A percentile compares a stretch with the other conserved stretches of the same genome.
Conservation (phyloP, 2,888 invertebrate species). For the Archaeoteleia sp. region DNA sequence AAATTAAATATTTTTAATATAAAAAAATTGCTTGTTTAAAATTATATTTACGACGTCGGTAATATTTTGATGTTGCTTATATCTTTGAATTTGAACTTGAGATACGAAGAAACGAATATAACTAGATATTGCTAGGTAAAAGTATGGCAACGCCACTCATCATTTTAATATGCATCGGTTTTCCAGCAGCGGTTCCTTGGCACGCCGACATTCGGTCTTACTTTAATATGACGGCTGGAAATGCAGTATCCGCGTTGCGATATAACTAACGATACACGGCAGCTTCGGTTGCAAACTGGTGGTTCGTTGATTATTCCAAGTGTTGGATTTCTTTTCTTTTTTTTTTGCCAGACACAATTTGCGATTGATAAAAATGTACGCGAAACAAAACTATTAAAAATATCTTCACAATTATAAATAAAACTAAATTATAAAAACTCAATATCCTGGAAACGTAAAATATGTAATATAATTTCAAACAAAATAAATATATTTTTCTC, state of each 20-base stretch:
- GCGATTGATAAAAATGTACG: constrained; percentile 27
- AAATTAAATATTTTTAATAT: no score
- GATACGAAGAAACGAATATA: constrained; percentile 41
- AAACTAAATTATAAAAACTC: no score
- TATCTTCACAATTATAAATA: no score
- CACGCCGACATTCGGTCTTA: constrained; percentile 54
- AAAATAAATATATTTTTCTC: no score
- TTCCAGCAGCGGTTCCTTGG: constrained; percentile 59
- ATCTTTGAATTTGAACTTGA: constrained; percentile 28
- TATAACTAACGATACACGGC: constrained; percentile 26
- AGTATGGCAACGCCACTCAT: constrained; percentile 55
- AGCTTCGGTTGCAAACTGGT: constrained; percentile 22
- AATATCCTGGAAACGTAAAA: no score
- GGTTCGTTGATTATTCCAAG: constrained; percentile 22
- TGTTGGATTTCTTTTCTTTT: constrained; percentile 19
- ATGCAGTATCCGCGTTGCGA: constrained; percentile 18
- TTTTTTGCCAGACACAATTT: constrained; percentile 34
- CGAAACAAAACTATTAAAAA: no score
- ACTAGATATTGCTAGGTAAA: constrained; percentile 35
- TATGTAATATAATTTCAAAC: no score
- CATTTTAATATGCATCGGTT: constrained; percentile 63
- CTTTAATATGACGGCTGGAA: constrained; percentile 30
- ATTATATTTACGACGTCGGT: no score
- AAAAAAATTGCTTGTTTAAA: no score
- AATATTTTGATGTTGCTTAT: constrained; percentile 16